phyloP scores from a whole-genome alignment of 2,797 vertebrate genomes.

The Gila robusta region DNA sequence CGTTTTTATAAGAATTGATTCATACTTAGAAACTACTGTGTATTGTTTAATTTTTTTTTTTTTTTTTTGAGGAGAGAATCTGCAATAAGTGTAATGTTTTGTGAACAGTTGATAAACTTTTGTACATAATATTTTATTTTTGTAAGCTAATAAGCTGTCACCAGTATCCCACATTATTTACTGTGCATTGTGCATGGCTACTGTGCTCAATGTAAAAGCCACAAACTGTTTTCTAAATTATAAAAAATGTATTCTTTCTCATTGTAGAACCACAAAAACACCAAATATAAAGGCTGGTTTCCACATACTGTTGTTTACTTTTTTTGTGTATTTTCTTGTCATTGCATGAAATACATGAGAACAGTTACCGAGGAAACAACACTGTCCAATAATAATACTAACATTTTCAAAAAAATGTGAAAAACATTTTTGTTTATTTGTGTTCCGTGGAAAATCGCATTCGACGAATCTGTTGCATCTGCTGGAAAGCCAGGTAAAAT shows the following conservation, averaged over 20 bases:
- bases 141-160: slow-evolving; percentile 72
- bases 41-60: slow-evolving; percentile 50
- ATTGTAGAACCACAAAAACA: slow-evolving; percentile 65
- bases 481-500: background rate
- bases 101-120: slow-evolving; percentile 59
- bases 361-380: background rate
- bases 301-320: slow-evolving; percentile 41
- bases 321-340: background rate
- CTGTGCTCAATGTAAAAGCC: slow-evolving; percentile 55
- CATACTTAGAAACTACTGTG: slow-evolving; percentile 13
- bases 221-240: slow-evolving; percentile 65
- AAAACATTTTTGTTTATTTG: background rate
- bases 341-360: background rate
- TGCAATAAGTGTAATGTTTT: slow-evolving; percentile 60
- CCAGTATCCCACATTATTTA: slow-evolving; percentile 65
- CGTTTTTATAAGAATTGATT: slow-evolving; percentile 37
- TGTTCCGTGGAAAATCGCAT: background rate
- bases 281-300: slow-evolving; percentile 76
- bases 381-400: background rate
- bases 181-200: slow-evolving; percentile 74
- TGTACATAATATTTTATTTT: slow-evolving; percentile 86
- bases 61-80: slow-evolving; percentile 38
- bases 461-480: background rate
- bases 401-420: background rate
- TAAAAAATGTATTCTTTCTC: slow-evolving; percentile 66